Base-by-base conservation (phyloP, 2,113 vertebrate species). In the Malurus cyaneus region DNA sequence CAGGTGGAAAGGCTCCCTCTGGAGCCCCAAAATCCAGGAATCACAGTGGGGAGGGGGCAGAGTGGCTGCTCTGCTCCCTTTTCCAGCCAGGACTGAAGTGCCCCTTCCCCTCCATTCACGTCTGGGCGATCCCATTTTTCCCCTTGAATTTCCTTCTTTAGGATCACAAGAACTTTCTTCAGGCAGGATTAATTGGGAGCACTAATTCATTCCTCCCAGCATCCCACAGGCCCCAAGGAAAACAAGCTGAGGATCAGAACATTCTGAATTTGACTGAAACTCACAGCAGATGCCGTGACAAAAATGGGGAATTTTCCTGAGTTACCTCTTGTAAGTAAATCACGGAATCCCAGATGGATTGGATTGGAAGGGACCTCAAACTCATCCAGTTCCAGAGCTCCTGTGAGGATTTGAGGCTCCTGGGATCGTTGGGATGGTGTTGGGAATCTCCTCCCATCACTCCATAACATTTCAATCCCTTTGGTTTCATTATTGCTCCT, bases 11-110 rank as follows among this genome's bases (percentile, higher is more conserved):
- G 21, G 24, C 12, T 44, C 8, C 26, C 26, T 16, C 6, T 2
- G 34, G 7, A 31, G 54, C 15, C 47, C 61, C 84, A 28, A 50
- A 70, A 8, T 12, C 21, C 12, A 32, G 64, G 23, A 19, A 44
- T n/a, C 0, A 0, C 17, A 24, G 2, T 0, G 0, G 9, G 8
- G n/a, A 36, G 31, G 9, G 31, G 24, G 18, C 42, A 83, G 32
- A 13, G 52, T 34, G 28, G 24, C 28, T n/a, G 61, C 3, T 32
- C 44, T 29, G 31, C 44, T 20, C 19, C 80, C 8, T 31, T 41
- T 46, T 13, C 17, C 60, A 36, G 5, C 11, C n/a, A 20, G 14
- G 61, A 42, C 7, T 12, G 11, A 5, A 18, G 12, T 12, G 13
- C 6, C 18, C 23, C 10, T 24, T 53, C 7, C 41, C 6, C 14